Base-by-base conservation (phyloP, 1,140 invertebrate genomes). In the Trachelipus rathkii region DNA sequence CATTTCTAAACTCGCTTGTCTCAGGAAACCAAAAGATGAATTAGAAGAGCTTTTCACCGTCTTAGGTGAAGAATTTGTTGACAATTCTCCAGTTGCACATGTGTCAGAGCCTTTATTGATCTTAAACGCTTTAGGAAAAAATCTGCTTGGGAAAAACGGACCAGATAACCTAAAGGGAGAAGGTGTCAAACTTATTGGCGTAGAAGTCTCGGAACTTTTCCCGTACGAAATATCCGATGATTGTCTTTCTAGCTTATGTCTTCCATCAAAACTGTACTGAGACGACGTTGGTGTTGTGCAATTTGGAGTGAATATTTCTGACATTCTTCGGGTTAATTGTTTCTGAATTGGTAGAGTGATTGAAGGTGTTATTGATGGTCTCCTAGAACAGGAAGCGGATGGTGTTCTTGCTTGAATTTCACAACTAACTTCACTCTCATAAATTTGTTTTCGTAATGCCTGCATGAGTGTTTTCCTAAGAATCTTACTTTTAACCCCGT, bases 361-460 rank as follows among this genome's bases (percentile, higher is more conserved):
- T 45, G 75, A 85, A 7, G 89, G 89, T 10, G 89, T 89, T 69
- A 91, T 85, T 0, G 91, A 92, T 1, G 91, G 91, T 75, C 91
- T 85, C 71, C 91, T 85, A 0, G 91, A 92, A 0, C 91, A 91
- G 73, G 91, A 91, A 0, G 89, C 89, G 53, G 90, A 91, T 7
- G 92, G 91, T 3, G 91, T 92, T 77, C 91, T 85, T 8, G 91
- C 91, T 76, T 81, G 80, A 33, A 83, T 83, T 70, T 83, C 91
- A 83, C 91, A 90, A 79, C 91, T 90, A 44, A 93, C 87, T 83
- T 93, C 91, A 81, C 89, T 91, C 82, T 92, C 91, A 0, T 90
- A 91, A 84, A 92, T 88, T 84, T 92, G 89, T 84, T 92, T 92
- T 15, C 92, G 85, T 87, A 90, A 89, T 82, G 92, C 93, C 81